phyloP scores from a whole-genome alignment of 2,888 invertebrate genomes.

The Drosophila dives region DNA sequence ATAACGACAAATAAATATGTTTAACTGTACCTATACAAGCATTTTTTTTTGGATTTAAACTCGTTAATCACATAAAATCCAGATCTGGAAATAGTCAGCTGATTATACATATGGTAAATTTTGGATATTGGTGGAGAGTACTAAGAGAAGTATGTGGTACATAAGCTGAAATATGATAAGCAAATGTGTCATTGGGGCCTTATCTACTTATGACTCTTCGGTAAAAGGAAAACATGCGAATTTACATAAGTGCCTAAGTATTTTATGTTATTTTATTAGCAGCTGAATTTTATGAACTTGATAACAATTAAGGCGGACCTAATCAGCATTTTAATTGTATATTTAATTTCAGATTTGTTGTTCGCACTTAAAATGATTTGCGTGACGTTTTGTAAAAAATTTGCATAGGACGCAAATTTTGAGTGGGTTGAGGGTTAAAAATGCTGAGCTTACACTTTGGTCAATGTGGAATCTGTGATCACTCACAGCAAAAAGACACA shows the following conservation, averaged over 20 bases:
- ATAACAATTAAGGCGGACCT: conserved; percentile 28
- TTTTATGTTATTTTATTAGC: conserved; percentile 14
- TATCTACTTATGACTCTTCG: conserved; percentile 1
- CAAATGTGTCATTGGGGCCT: conserved; percentile 38
- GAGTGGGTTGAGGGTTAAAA: conserved; percentile 45
- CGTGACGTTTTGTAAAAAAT: conserved; percentile 21
- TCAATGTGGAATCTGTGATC: conserved; percentile 31
- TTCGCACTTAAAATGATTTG: conserved; percentile 24
- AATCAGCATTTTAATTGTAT: conserved; percentile 31
- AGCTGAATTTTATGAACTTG: conserved; percentile 28
- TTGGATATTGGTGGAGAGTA: conserved; percentile 1
- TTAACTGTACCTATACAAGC: conserved; percentile 2
- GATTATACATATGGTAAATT: conserved; percentile 14
- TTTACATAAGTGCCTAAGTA: conserved; percentile 17
- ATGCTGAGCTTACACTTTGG: conserved; percentile 51
- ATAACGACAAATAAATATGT: neutral
- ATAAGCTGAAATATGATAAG: conserved; percentile 41
- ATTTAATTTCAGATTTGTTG: conserved; percentile 7
- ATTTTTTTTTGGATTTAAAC: conserved; percentile 13
- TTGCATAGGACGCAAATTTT: conserved; percentile 39
- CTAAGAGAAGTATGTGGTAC: conserved; percentile 14
- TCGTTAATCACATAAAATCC: conserved; percentile 34
- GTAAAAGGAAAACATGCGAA: neutral
- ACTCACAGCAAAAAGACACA: conserved; percentile 36
- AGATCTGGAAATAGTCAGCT: conserved; percentile 28